Percentiles rank a stretch among this genome's conserved stretches.
Conservation (phyloP, 2,797 vertebrate species). For the Cyclopterus lumpus region DNA sequence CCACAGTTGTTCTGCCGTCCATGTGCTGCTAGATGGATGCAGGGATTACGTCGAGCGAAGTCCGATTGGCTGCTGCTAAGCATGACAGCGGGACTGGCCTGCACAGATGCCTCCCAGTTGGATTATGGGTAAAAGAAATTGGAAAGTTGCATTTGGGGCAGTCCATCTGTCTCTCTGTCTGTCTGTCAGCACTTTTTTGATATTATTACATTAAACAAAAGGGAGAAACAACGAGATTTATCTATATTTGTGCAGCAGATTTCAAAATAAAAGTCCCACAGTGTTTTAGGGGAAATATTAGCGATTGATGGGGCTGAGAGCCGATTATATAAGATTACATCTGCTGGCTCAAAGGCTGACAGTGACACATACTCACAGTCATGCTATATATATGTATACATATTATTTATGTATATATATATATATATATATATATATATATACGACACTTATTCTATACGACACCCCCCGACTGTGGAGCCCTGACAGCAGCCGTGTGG, state of each 20-base stretch:
- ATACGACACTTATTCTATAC: no score
- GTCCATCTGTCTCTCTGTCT: constrained; percentile 2
- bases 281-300: background rate
- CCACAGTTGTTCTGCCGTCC: constrained; percentile 32
- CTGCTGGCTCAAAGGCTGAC: background rate
- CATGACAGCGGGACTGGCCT: constrained; percentile 34
- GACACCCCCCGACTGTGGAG: no score
- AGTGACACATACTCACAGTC: no score
- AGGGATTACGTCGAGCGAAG: constrained; percentile 66
- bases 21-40: constrained; percentile 35
- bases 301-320: constrained; percentile 1
- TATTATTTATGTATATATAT: no score
- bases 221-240: constrained; percentile 2
- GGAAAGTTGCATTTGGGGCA: constrained; percentile 52
- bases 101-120: constrained; percentile 50
- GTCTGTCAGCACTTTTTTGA: constrained; percentile 23
- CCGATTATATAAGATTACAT: constrained; percentile 25
- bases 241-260: constrained; percentile 24
- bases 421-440: no score
- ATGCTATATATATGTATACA: no score
- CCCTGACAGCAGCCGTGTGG: no score
- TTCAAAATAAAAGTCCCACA: constrained; percentile 37
- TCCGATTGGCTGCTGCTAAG: constrained; percentile 62
- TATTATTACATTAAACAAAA: constrained; percentile 26
- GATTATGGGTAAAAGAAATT: constrained; percentile 75